Evolutionary conservation across 1,140 invertebrate species (phyloP).

Genomic region (Ceratina australensis): DNA sequence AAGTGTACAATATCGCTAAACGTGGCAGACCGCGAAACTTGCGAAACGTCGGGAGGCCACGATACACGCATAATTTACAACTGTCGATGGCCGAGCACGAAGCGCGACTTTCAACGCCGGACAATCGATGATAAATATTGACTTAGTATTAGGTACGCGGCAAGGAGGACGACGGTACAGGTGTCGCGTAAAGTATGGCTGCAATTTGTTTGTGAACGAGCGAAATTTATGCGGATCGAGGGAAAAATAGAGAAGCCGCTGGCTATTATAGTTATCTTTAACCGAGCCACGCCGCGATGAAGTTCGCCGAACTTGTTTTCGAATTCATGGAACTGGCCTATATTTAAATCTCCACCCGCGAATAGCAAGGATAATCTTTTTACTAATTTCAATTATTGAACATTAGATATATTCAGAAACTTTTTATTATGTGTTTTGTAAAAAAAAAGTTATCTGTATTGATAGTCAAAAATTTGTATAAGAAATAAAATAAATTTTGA

Average conservation of each 20-base stretch:
- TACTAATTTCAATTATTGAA: too few species aligned
- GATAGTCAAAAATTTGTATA: too few species aligned
- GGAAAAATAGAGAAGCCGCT: background rate
- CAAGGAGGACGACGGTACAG: background rate
- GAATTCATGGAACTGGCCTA: too few species aligned
- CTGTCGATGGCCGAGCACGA: background rate
- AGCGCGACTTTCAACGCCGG: background rate
- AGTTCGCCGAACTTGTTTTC: background rate
- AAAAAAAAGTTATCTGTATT: too few species aligned
- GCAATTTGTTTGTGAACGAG: background rate
- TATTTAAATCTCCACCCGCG: too few species aligned
- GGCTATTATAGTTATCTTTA: background rate
- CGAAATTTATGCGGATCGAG: background rate
- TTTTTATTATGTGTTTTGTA: too few species aligned
- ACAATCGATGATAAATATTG: slow-evolving; percentile 10
- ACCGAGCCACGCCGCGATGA: background rate
- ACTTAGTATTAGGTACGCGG: background rate
- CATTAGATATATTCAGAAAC: too few species aligned
- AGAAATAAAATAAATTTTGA: too few species aligned
- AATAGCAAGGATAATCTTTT: too few species aligned
- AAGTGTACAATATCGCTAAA: slow-evolving; percentile 22
- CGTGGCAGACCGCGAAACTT: slow-evolving; percentile 8
- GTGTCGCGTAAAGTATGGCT: background rate
- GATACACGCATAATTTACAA: slow-evolving; percentile 18
- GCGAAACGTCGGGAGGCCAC: slow-evolving; percentile 35